Conservation (phyloP, 2,888 invertebrate species). For the Dexiosoma caninum region DNA sequence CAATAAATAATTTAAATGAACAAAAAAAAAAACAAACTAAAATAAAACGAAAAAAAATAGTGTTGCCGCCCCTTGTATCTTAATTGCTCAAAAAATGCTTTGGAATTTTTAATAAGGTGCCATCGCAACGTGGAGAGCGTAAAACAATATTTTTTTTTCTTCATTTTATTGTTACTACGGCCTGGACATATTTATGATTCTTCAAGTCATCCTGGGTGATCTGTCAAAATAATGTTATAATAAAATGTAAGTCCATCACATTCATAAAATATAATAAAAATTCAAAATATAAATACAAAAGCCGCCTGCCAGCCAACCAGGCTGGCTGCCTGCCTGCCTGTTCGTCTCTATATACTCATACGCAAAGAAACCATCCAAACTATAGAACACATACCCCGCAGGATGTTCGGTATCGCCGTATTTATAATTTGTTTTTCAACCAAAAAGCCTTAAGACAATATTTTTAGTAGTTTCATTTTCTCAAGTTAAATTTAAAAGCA, state of each 20-base stretch:
- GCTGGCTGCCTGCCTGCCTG: not conserved
- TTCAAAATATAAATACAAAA: constrained; percentile 44
- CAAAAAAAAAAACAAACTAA: constrained; percentile 21
- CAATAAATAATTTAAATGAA: constrained; percentile 63
- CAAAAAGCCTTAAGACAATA: constrained; percentile 33
- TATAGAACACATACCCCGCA: constrained; percentile 22
- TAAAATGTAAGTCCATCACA: constrained; percentile 63
- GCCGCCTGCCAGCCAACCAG: constrained; percentile 38
- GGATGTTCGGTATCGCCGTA: constrained; percentile 23
- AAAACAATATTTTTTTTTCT: not conserved
- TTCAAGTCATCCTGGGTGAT: constrained; percentile 68
- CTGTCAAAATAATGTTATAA: constrained; percentile 65
- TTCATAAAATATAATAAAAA: constrained; percentile 46
- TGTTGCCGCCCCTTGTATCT: constrained; percentile 63
- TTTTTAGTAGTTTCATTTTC: constrained; percentile 21
- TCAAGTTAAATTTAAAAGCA: constrained; percentile 6
- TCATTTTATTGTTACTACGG: constrained; percentile 22
- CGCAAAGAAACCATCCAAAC: constrained; percentile 16
- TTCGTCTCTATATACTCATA: not conserved
- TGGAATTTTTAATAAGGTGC: constrained; percentile 62
- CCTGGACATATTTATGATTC: constrained; percentile 23
- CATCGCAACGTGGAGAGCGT: constrained; percentile 32
- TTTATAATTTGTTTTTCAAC: constrained; percentile 56
- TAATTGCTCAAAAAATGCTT: constrained; percentile 59
- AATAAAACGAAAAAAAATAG: not conserved